phyloP scores from a whole-genome alignment of 2,797 vertebrate genomes.

The Poecile montanus region DNA sequence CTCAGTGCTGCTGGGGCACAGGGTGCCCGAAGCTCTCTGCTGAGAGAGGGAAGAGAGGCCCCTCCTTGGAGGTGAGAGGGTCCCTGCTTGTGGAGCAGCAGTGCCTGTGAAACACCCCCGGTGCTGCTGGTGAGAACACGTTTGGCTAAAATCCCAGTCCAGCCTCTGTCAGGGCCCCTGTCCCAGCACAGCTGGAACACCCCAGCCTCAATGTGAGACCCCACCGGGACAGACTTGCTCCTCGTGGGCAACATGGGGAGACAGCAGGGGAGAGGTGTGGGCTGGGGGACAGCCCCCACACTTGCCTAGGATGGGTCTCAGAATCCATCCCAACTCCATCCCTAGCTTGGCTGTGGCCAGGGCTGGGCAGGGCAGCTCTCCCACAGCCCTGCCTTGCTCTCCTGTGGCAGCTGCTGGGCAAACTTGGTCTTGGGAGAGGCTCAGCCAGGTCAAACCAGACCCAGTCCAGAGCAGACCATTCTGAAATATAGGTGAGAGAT shows the following conservation, averaged over 20 bases:
- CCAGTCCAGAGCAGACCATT: not conserved
- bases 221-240: fast-evolving
- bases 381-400: not conserved
- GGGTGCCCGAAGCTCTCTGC: not conserved
- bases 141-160: not conserved
- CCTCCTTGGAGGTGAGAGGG: not conserved
- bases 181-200: not conserved
- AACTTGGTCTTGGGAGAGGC: not conserved
- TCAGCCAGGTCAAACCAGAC: not conserved
- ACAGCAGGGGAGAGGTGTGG: not conserved
- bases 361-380: not conserved
- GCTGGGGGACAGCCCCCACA: not conserved
- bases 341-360: fast-evolving
- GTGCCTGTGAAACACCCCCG: not conserved
- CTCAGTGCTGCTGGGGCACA: not conserved
- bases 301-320: fast-evolving
- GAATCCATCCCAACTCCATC: not conserved
- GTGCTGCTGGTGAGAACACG: not conserved
- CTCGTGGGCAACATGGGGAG: fast-evolving
- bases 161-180: not conserved
- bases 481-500: not conserved
- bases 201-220: not conserved
- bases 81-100: not conserved
- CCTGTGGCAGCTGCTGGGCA: not conserved
- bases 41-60: not conserved